Evolutionary conservation across 2,113 vertebrate species (phyloP).

Genomic region (Leptosomus discolor): DNA sequence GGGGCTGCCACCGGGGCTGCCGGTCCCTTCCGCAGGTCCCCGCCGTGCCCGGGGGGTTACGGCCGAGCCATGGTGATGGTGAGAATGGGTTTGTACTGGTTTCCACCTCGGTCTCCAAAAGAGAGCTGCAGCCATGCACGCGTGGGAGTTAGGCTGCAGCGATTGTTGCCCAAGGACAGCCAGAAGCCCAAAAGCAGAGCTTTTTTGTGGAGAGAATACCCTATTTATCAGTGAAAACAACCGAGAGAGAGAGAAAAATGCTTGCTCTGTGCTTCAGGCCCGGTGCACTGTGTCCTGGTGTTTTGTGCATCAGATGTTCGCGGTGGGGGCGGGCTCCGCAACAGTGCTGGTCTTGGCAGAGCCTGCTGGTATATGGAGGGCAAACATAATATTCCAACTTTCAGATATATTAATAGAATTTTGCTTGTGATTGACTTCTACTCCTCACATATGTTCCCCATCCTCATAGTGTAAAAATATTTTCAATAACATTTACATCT

Average conservation of each 20-base stretch:
- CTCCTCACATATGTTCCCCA: background rate
- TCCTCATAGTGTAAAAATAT: background rate
- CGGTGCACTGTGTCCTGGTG: background rate
- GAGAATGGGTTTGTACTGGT: background rate
- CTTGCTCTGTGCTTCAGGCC: background rate
- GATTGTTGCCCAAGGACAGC: background rate
- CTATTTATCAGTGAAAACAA: background rate
- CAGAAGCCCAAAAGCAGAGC: background rate
- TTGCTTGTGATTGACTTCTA: background rate
- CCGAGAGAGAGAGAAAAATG: background rate
- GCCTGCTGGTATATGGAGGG: background rate
- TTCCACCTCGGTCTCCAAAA: background rate
- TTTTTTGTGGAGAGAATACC: background rate
- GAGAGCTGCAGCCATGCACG: background rate
- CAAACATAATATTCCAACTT: background rate
- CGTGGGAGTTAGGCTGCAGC: accelerated
- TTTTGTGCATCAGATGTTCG: too few relatives aligned
- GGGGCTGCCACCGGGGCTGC: too few relatives aligned
- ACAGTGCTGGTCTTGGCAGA: background rate
- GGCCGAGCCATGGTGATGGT: background rate
- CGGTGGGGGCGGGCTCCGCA: background rate
- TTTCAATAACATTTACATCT: background rate
- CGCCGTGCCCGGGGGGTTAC: background rate
- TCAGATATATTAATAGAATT: background rate
- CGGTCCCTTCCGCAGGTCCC: too few relatives aligned